A percentile compares a stretch with the other conserved stretches of the same genome.
Conservation (phyloP, 2,113 vertebrate genomes). For the Ptilonorhynchus violaceus region DNA sequence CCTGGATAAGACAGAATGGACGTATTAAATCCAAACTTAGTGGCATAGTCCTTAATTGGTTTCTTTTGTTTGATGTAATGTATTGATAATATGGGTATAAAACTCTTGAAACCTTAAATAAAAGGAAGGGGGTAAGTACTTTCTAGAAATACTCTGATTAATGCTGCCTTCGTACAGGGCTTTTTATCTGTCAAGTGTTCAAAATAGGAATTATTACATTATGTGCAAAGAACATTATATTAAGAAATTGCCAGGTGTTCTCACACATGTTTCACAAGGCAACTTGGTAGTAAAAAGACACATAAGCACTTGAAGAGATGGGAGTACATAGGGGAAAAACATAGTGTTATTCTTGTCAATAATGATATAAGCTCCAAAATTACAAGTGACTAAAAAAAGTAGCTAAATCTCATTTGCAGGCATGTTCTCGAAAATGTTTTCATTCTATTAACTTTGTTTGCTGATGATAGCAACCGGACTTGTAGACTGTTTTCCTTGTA, state of each 20-base stretch:
- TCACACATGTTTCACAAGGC: background rate
- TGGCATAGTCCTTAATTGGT: background rate
- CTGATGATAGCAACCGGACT: background rate
- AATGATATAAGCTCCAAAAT: background rate
- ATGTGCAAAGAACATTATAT: background rate
- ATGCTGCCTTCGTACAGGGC: background rate
- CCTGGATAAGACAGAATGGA: background rate
- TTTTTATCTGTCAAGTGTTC: background rate
- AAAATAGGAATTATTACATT: background rate
- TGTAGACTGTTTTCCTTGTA: background rate
- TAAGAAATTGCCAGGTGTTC: background rate
- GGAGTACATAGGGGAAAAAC: fast-evolving
- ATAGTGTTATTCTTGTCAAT: background rate
- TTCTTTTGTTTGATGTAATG: background rate
- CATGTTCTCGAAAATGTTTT: background rate
- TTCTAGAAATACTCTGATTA: background rate
- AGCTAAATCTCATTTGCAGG: background rate
- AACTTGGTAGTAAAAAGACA: background rate
- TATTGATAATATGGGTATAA: background rate
- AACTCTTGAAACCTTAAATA: background rate
- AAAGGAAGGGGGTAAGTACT: fast-evolving
- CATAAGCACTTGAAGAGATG: background rate
- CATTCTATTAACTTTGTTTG: background rate
- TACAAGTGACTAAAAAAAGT: background rate
- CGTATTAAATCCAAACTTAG: background rate